These are phyloP conservation scores for Apodemia duryi DNA, from an alignment of 2,888 invertebrate genomes.

Conservation along the genomic window DNA sequence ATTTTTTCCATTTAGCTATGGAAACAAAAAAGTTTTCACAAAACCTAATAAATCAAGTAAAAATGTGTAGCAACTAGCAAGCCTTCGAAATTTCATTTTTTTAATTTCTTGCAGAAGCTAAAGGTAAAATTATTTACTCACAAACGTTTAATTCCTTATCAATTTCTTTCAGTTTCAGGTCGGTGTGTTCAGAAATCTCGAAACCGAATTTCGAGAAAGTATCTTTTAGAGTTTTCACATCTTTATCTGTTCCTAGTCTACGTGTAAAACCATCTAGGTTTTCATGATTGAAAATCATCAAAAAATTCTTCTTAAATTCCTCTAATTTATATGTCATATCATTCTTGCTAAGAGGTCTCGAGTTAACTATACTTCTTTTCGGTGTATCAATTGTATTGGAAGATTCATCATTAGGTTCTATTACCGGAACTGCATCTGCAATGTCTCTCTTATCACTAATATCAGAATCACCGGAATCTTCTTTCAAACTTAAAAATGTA, in stretches of 20 bases:
- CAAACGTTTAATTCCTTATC: constrained; percentile 39
- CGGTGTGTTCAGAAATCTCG: constrained; percentile 43
- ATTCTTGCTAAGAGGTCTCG: constrained; percentile 43
- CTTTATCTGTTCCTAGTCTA: constrained; percentile 51
- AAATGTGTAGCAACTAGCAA: no score
- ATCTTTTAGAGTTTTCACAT: constrained; percentile 43
- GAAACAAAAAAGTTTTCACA: no score
- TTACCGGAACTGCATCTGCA: neutral
- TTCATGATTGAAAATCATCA: constrained; percentile 59
- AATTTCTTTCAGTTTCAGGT: constrained; percentile 47
- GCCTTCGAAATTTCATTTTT: no score
- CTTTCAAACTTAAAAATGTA: neutral
- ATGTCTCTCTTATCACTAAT: neutral
- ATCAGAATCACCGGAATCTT: neutral
- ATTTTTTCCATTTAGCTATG: no score
- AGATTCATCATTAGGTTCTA: neutral
- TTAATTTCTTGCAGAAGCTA: no score
- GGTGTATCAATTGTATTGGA: no score
- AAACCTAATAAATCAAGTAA: no score
- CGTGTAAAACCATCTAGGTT: constrained; percentile 45
- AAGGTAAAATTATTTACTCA: neutral
- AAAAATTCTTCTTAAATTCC: constrained; percentile 50
- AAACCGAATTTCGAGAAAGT: constrained; percentile 54
- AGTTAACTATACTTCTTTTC: constrained; percentile 20
- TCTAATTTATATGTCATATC: constrained; percentile 56